Evolutionary conservation across 2,113 vertebrate genomes (phyloP), one percentile per base, ranked within the genome.

Genomic region (Tachuris rubrigastra): DNA sequence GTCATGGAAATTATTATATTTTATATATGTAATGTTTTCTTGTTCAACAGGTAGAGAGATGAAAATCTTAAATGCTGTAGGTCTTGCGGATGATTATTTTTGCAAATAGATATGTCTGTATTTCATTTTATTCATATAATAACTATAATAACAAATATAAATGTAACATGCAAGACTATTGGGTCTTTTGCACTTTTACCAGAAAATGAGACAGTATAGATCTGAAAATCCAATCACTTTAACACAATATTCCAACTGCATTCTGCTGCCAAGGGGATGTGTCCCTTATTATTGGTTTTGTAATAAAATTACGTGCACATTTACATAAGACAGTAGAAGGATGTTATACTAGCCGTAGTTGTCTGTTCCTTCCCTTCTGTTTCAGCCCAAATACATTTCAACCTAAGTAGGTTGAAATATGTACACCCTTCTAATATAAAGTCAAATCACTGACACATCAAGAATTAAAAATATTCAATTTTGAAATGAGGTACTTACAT

Each of bases 401-500:
- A 8, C 6, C 10, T 73, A 44, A 84, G 35, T 35, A 77, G 27
- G 21, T 5, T 60, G 46, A 74, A 74, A 69, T 47, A 14, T 10
- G 68, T n/a, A 55, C 3, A 39, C 1, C 4, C 10, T 55, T 52
- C 41, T 52, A 69, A 71, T 27, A 18, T 13, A 24, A 75, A 83
- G 9, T 13, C 39, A 67, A 79, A 92, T 63, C 31, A n/a, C 9
- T 74, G 9, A 41, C 5, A 82, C 67, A 63, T 79, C 27, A 88
- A 83, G 19, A 75, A 75, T 28, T 62, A 53, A 82, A 85, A 66
- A 59, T 22, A 74, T 4, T 9, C 12, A 20, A 2, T 65, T 90
- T 71, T 28, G 17, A 21, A 83, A 42, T 0, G 0, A 56, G 14
- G 2, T 20, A 46, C 23, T 14, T 49, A 25, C 6, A n/a, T 31